Base-by-base conservation (phyloP, 2,113 vertebrate genomes). In the Platichthys stellatus region DNA sequence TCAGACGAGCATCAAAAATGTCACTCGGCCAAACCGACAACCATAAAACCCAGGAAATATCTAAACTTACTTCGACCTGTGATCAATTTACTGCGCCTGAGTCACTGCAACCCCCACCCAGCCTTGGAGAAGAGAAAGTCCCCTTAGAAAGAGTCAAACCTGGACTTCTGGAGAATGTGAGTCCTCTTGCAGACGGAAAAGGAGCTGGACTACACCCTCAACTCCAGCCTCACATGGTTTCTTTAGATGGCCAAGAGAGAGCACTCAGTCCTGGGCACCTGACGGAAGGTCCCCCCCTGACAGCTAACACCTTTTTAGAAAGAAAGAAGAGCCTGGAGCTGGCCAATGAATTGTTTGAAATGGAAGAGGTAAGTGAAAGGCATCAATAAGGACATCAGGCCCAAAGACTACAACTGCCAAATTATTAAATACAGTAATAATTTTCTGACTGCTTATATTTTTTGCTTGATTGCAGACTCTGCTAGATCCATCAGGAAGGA, bases 1-100 rank as follows among this genome's bases (percentile, higher is more conserved):
- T 94, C 49, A 88, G 89, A 54, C 83, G 85, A 49, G 92, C 89
- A 49, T 90, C 86, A 26, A 94, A 89, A 69, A 94, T 89, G 63
- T 87, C 86, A 6, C 79, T 92, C 12, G 74, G 70, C 38, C 90
- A 91, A 56, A 59, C 69, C 17, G n/a, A 68, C 63, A 56, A 28
- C 1, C 17, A 38, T 21, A 84, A 65, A 8, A 26, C 11, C 21
- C 66, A 86, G 6, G 60, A 60, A 2, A 38, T 23, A 3, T 53
- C 3, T 14, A 1, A 2, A 11, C 26, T 47, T 28, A 26, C 56
- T 38, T 4, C 26, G 10, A 6, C 21, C n/a, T 14, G 54, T 59
- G 18, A 12, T 54, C 21, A 47, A 24, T 47, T 11, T 31, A 43
- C 60, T n/a, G 3, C 17, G 62, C 4, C 66, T 23, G 71, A 69